These are phyloP conservation scores for Porites evermanni DNA, from an alignment of 92 coral and sea anemone species.

Conservation along the genomic window DNA sequence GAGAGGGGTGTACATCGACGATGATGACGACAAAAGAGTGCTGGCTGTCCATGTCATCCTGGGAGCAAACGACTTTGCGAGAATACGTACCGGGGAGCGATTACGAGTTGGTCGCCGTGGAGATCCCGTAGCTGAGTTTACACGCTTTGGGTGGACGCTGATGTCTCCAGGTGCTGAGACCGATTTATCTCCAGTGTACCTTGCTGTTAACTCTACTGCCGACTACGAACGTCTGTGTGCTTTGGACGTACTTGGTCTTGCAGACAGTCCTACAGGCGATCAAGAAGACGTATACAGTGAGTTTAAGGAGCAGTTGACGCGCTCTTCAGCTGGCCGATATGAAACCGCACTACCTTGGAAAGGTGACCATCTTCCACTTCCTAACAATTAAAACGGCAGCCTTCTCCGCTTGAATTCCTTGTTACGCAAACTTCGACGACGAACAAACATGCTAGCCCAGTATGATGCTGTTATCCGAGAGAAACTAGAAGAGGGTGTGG, in stretches of 20 bases:
- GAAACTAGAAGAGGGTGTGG: conserved; percentile 64
- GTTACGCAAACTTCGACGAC: conserved; percentile 29
- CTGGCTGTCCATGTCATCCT: conserved; percentile 71
- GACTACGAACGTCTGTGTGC: conserved; percentile 65
- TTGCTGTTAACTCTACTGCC: conserved; percentile 65
- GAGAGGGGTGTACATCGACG: conserved; percentile 64
- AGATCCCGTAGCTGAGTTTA: conserved; percentile 73
- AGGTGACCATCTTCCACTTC: conserved; percentile 44
- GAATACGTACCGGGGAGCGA: conserved; percentile 60
- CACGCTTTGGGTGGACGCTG: conserved; percentile 76
- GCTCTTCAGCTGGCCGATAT: conserved; percentile 59
- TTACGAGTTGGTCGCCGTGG: conserved; percentile 72
- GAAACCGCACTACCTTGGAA: conserved; percentile 73
- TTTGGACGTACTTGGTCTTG: conserved; percentile 60
- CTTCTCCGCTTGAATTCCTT: conserved; percentile 28
- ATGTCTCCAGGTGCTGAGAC: conserved; percentile 75
- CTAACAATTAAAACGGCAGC: conserved; percentile 60
- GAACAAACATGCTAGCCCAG: conserved; percentile 49
- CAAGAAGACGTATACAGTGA: conserved; percentile 62
- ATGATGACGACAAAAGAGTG: conserved; percentile 48
- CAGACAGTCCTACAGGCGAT: conserved; percentile 53
- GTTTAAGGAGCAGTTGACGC: conserved; percentile 66
- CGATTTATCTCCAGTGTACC: conserved; percentile 40
- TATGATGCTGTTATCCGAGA: conserved; percentile 69
- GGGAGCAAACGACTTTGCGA: conserved; percentile 72